Evolutionary conservation across 2,888 invertebrate species (phyloP), one percentile per base, ranked within the genome.

Genomic region (Eristalis pertinax): DNA sequence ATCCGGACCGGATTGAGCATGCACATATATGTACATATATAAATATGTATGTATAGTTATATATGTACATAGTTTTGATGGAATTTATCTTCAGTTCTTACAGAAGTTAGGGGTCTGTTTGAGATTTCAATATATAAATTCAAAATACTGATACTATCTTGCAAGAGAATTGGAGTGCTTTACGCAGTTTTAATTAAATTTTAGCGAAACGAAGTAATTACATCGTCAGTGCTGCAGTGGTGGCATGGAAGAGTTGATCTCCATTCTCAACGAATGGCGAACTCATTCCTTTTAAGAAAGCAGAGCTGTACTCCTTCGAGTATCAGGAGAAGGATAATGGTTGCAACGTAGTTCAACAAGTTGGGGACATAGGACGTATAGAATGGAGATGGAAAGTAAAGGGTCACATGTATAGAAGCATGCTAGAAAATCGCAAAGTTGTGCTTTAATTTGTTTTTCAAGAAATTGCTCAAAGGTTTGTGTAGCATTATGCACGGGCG

Each of bases 101-200:
- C n/a, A 50, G 43, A 50, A 13, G 3, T 43, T n/a, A 2, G n/a
- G 4, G 1, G 4, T 43, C 43, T 15, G n/a, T n/a, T n/a, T n/a
- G n/a, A n/a, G n/a, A n/a, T n/a, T n/a, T n/a, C n/a, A n/a, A n/a
- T n/a, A 50, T 4, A 50, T 3, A n/a, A 19, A 60, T 13, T 26
- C 60, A 26, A 26, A 62, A 26, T 10, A 22, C n/a, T n/a, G 43
- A 73, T 60, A 73, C 72, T 43, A 73, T 73, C 29, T 73, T 73
- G 62, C 63, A 73, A 7, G n/a, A 43, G 32, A 73, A 63, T 79
- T 67, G 8, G 11, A 72, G 70, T 65, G 58, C 50, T 72, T 78
- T 58, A 72, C 78, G 64, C 67, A 79, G 58, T 73, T 79, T 79
- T 79, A 79, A 79, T 79, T 79, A 79, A 79, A 79, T 67, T 35